Conservation (phyloP, 2,888 invertebrate genomes). For the Melikaiella ostensackeni region DNA sequence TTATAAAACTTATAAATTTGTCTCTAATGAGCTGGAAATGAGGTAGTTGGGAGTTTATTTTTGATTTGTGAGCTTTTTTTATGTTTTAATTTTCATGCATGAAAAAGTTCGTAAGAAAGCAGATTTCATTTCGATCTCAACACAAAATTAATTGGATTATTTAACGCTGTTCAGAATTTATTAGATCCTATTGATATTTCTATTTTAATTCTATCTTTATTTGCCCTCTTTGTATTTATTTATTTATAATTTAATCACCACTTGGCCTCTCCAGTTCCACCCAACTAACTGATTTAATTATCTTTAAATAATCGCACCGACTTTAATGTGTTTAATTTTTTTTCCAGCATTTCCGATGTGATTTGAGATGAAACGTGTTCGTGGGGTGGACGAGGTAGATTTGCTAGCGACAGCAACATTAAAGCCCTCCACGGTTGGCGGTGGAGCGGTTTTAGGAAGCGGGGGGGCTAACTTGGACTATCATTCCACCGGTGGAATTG, state of each 20-base stretch:
- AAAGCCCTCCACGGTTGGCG: constrained; percentile 77
- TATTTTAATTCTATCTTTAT: background rate
- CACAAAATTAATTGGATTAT: no score
- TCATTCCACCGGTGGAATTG: constrained; percentile 74
- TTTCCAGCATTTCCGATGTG: constrained; percentile 81
- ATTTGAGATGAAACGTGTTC: constrained; percentile 83
- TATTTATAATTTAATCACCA: background rate
- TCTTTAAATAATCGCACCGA: background rate
- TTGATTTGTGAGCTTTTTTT: no score
- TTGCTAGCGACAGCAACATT: constrained; percentile 78
- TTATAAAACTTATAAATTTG: no score
- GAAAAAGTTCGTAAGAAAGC: no score
- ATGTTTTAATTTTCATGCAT: no score
- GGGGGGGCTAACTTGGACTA: constrained; percentile 71
- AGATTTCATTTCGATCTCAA: no score
- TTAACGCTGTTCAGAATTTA: background rate
- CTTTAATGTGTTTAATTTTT: constrained; percentile 1
- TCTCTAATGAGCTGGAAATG: no score
- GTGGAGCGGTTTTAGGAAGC: constrained; percentile 75
- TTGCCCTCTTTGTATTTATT: background rate
- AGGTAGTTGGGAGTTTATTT: no score
- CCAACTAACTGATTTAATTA: background rate
- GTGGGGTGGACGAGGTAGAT: constrained; percentile 76
- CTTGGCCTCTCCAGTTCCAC: background rate
- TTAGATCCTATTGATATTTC: background rate